Base-by-base conservation (phyloP, 2,113 vertebrate species). In the Sphaerodactylus townsendi region DNA sequence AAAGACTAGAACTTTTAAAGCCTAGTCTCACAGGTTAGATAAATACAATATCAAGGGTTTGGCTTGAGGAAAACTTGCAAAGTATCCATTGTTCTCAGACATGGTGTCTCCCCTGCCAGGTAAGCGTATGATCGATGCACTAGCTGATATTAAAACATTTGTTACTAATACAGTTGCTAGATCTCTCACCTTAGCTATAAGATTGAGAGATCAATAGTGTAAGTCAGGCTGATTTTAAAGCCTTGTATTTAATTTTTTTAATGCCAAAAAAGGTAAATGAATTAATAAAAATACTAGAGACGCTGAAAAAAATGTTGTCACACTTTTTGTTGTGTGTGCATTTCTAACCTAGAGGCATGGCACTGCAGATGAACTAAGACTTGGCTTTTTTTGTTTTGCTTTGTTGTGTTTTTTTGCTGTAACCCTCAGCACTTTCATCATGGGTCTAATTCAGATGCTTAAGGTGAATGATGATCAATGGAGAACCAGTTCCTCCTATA, bases 21-120 rank as follows among this genome's bases (percentile, higher is more conserved):
- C 4, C 3, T 15, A 44, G 14, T 21, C 35, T 5, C 21, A 4
- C 23, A 77, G 66, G 69, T 86, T 86, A 17, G 37, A 75, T 81
- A 81, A 85, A 65, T 65, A 50, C 90, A 87, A 85, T 77, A 77
- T 87, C 76, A 85, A 64, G 21, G 48, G 75, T 81, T 81, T 86
- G 76, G 41, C 68, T 83, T 44, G 71, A 59, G 35, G 65, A 53
- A 75, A 78, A 33, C 71, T 25, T 56, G 35, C 37, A 71, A 77
- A 71, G n/a, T 50, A 80, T 23, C 72, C 80, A 21, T 17, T 41
- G 56, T 70, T 77, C 14, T 37, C 64, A 39, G 69, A 77, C n/a
- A n/a, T n/a, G n/a, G n/a, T n/a, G n/a, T n/a, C n/a, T n/a, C n/a
- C n/a, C n/a, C n/a, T n/a, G n/a, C n/a, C n/a, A n/a, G n/a, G n/a